Percentiles rank a stretch among this genome's conserved stretches.
Conservation (phyloP, 2,797 vertebrate species). For the Tokudaia muenninki region DNA sequence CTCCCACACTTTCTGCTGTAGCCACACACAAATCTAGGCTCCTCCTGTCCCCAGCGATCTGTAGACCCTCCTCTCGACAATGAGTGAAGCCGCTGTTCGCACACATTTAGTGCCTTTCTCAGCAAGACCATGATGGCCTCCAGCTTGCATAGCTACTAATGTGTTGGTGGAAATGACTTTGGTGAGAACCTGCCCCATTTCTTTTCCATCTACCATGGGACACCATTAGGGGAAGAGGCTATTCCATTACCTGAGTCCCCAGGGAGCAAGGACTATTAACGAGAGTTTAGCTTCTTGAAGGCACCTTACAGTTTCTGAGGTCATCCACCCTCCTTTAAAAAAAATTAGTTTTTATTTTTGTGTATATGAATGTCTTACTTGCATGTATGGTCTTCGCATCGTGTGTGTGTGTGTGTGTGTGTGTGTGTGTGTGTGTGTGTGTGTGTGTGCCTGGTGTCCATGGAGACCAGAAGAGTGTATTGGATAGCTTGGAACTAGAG, state of each 20-base stretch:
- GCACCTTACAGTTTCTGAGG: background rate
- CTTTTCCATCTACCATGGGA: background rate
- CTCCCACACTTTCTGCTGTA: background rate
- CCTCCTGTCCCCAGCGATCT: background rate
- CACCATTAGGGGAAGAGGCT: background rate
- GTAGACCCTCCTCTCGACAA: accelerated
- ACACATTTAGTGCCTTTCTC: background rate
- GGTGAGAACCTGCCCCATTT: accelerated
- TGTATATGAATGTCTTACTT: background rate
- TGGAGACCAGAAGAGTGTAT: background rate
- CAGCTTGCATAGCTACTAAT: background rate
- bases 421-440: too few relatives aligned
- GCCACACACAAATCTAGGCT: background rate
- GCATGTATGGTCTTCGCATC: background rate
- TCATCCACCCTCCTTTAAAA: background rate
- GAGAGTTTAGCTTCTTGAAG: background rate
- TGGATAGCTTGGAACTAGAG: background rate
- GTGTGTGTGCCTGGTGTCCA: background rate
- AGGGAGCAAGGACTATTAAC: background rate
- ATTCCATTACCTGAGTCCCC: background rate
- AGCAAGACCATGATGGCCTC: background rate
- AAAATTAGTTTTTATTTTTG: background rate
- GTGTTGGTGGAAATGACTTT: background rate
- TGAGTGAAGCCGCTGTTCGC: background rate
- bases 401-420: background rate